Evolutionary conservation across 2,888 invertebrate genomes (phyloP), one percentile per base, ranked within the genome.

Genomic region (Cheilosia pagana): DNA sequence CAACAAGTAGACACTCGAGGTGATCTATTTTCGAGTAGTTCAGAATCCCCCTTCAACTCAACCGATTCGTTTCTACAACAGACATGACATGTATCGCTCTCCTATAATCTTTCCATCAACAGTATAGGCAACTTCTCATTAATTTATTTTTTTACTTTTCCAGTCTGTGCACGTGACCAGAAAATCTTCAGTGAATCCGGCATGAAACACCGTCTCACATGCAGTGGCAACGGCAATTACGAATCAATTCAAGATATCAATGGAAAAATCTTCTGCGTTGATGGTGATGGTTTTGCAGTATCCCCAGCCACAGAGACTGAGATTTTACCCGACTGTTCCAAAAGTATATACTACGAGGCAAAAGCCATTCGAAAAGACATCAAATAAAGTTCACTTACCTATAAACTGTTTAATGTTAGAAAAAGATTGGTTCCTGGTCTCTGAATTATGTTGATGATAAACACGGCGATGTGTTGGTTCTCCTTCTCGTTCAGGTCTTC

Each of bases 161-260:
- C 25, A 95, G 95, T 94, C 89, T 95, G 95, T 89, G 94, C 94
- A n/a, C 92, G 94, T 74, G 95, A 95, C 89, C 91, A 92, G 23
- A 90, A 90, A 83, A 88, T 93, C 74, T 94, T 93, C 90, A 92
- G 91, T 5, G 92, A 91, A 72, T 92, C 89, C 35, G 93, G 93
- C 2, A 91, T 93, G 90, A 88, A 90, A 28, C 92, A 94, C 87
- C 90, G 92, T 7, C 92, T 93, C 88, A 89, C 90, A 16, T 95
- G 95, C 88, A 87, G 87, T 16, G 92, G 91, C 19, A 93, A 93
- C 89, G 95, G 95, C 57, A 94, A 94, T 92, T 95, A 95, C 89
- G 89, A 91, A 31, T 88, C 91, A n/a, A 88, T 92, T 81, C 94
- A 95, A 90, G 92, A 92, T 79, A 88, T 88, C 48, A 92, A 92